These are phyloP conservation scores for Atherix ibis DNA, from an alignment of 2,888 invertebrate genomes.

Conservation along the genomic window DNA sequence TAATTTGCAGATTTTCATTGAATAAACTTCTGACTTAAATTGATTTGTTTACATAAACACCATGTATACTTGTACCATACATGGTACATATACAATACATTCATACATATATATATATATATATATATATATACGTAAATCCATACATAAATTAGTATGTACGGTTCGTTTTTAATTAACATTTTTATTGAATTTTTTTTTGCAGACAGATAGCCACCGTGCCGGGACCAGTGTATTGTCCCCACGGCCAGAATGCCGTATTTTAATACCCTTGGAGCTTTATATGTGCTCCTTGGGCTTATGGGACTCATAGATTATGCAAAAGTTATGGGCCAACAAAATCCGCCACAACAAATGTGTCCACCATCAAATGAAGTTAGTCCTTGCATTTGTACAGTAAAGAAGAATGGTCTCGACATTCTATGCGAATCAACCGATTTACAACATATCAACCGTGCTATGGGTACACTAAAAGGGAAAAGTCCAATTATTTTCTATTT, in stretches of 20 bases:
- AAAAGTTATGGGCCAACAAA: slow-evolving; percentile 12
- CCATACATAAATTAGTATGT: no score
- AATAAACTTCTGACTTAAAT: no score
- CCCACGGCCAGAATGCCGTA: slow-evolving; percentile 13
- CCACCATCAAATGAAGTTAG: slow-evolving; percentile 57
- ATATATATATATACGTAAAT: no score
- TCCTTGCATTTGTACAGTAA: slow-evolving; percentile 70
- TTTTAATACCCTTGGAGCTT: slow-evolving; percentile 10
- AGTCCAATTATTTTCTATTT: slow-evolving; percentile 73
- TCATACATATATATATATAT: no score
- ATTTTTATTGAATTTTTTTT: slow-evolving; percentile 4
- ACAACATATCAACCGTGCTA: slow-evolving; percentile 60
- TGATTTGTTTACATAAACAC: no score
- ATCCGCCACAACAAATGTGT: slow-evolving; percentile 44
- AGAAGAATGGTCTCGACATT: slow-evolving; percentile 77
- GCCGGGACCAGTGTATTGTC: slow-evolving; percentile 8
- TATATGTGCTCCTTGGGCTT: slow-evolving; percentile 11
- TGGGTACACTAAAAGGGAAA: slow-evolving; percentile 66
- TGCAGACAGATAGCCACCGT: slow-evolving; percentile 8
- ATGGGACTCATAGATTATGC: slow-evolving; percentile 9
- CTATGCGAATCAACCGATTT: slow-evolving; percentile 77
- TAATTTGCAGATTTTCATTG: no score
- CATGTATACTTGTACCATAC: no score
- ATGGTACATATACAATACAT: no score
- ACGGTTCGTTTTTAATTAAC: no score